Conservation (phyloP, 2,113 vertebrate species). For the Poeciliopsis occidentalis region DNA sequence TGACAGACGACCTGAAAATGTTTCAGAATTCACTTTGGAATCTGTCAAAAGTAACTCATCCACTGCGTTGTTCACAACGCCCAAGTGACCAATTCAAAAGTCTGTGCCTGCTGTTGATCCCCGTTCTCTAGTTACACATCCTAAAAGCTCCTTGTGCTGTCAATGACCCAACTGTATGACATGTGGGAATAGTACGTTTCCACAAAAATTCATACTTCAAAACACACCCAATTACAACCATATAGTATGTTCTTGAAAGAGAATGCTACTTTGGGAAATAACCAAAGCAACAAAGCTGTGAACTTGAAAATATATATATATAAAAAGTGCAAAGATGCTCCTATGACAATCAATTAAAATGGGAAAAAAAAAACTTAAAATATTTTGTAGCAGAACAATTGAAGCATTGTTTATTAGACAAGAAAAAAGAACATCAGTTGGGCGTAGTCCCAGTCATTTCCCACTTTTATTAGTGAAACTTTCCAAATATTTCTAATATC, state of each 20-base stretch:
- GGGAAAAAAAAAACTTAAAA: background rate
- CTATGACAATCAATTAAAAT: background rate
- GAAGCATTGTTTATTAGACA: background rate
- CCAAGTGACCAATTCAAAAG: too few relatives aligned
- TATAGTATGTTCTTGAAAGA: background rate
- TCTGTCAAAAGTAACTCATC: too few relatives aligned
- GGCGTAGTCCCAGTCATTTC: constrained; percentile 1
- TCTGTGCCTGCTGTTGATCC: too few relatives aligned
- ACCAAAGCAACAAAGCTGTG: background rate
- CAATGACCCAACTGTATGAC: too few relatives aligned
- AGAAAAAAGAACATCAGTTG: background rate
- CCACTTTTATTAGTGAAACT: constrained; percentile 13
- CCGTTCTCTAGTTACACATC: too few relatives aligned
- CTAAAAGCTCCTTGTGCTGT: too few relatives aligned
- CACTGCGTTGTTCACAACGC: too few relatives aligned
- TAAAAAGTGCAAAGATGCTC: background rate
- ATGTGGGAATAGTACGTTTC: too few relatives aligned
- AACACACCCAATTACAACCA: background rate
- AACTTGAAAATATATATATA: background rate
- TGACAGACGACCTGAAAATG: too few relatives aligned
- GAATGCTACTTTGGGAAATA: background rate
- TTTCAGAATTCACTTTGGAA: too few relatives aligned
- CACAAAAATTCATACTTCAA: too few relatives aligned
- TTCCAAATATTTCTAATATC: constrained; percentile 19
- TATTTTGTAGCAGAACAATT: background rate